Evolutionary conservation across 2,113 vertebrate genomes (phyloP), one percentile per base, ranked within the genome.

Genomic region (Cinclus mexicanus): DNA sequence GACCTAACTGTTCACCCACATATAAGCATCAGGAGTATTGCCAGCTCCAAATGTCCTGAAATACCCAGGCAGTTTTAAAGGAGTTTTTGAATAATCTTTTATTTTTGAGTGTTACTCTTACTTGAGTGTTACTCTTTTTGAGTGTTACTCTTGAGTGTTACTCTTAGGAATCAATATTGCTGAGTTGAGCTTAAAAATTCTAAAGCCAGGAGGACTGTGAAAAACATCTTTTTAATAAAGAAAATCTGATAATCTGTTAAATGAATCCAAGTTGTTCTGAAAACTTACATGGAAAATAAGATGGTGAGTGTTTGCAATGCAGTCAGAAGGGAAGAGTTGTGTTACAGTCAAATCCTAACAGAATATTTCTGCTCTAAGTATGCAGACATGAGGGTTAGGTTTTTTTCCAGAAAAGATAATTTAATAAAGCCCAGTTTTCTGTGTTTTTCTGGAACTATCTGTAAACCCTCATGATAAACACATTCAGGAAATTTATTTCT

Each of bases 31-130:
- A 89, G 53, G 76, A 60, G 14, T 56, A 72, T 23, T 69, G 57
- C 21, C 35, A 80, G 35, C 49, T 64, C n/a, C 52, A 77, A 77
- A 76, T 44, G 44, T 64, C 53, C 72, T 87, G 71, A 86, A 89
- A 83, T 33, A 60, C 1, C 11, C 49, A 59, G 25, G 16, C 23
- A 39, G 18, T 64, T 93, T 77, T 65, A 42, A 64, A 72, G 17
- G 19, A 63, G 33, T 29, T 83, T 93, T 89, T 89, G 16, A 83
- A 69, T 14, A 64, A 33, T 35, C 29, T 56, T 93, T 64, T 82
- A 25, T 61, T 72, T 85, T 83, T 44, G 19, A 77, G 22, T n/a
- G 44, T 69, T 80, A 21, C 19, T 44, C 24, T 64, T 44, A 52
- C n/a, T n/a, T n/a, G n/a, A n/a, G n/a, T n/a, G n/a, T n/a, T n/a